Conservation (phyloP, 1,140 invertebrate genomes). For the Cotesia glomerata region DNA sequence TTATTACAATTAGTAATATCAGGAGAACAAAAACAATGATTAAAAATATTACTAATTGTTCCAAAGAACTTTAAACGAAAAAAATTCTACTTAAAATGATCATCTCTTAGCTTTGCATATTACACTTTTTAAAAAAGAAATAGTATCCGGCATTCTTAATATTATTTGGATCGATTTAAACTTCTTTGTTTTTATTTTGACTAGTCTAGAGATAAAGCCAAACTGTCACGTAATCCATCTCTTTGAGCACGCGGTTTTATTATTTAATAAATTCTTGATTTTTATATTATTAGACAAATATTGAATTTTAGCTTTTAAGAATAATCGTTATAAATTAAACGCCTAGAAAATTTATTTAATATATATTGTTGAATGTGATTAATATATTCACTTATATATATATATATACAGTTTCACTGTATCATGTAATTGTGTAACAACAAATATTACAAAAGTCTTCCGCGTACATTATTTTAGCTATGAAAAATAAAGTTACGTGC, state of each 20-base stretch:
- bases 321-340: not conserved
- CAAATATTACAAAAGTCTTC: constrained; percentile 55
- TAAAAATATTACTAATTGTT: constrained; percentile 1
- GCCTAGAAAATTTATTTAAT: not conserved
- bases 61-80: constrained; percentile 3
- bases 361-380: not conserved
- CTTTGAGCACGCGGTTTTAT: not conserved
- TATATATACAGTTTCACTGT: too few species aligned
- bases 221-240: constrained; percentile 37
- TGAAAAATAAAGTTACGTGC: too few species aligned
- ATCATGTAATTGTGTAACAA: constrained; percentile 30
- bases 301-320: not conserved
- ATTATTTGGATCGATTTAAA: too few species aligned
- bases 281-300: not conserved
- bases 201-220: constrained; percentile 55
- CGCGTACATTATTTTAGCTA: constrained; percentile 27
- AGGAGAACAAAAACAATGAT: not conserved
- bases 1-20: constrained; percentile 25
- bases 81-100: not conserved
- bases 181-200: constrained; percentile 38
- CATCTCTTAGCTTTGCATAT: not conserved
- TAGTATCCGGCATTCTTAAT: too few species aligned
- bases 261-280: not conserved
- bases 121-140: not conserved
- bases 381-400: not conserved